Evolutionary conservation across 2,113 vertebrate genomes (phyloP).

Genomic region (Stegostoma tigrinum): DNA sequence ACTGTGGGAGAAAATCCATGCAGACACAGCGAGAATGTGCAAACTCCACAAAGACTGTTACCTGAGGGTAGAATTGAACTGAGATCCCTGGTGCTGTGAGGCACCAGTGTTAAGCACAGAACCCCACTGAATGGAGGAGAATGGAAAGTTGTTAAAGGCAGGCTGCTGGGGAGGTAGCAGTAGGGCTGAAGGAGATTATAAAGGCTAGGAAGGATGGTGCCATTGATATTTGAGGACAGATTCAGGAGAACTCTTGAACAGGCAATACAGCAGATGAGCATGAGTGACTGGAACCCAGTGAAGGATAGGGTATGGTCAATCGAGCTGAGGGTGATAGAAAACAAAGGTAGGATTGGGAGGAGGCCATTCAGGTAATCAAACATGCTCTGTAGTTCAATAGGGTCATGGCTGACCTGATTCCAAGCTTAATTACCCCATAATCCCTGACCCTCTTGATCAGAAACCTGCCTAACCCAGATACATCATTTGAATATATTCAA

Average conservation of each 20-base stretch:
- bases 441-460: not conserved
- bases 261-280: not conserved
- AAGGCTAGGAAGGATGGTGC: not conserved
- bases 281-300: not conserved
- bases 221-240: not conserved
- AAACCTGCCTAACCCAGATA: not conserved
- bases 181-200: not conserved
- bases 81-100: too few relatives aligned
- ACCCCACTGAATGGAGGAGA: not conserved
- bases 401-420: not conserved
- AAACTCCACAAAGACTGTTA: too few relatives aligned
- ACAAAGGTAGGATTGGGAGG: not conserved
- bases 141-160: not conserved
- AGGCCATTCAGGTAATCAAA: not conserved
- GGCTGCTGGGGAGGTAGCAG: not conserved
- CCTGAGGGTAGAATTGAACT: not conserved
- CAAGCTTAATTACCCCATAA: not conserved
- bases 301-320: not conserved
- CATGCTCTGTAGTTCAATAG: not conserved
- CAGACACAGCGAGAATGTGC: too few relatives aligned
- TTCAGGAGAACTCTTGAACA: not conserved
- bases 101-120: too few relatives aligned
- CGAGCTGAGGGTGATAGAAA: not conserved
- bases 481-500: not conserved
- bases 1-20: too few relatives aligned